phyloP scores from a whole-genome alignment of 2,888 invertebrate species.

The Campoletis raptor region DNA sequence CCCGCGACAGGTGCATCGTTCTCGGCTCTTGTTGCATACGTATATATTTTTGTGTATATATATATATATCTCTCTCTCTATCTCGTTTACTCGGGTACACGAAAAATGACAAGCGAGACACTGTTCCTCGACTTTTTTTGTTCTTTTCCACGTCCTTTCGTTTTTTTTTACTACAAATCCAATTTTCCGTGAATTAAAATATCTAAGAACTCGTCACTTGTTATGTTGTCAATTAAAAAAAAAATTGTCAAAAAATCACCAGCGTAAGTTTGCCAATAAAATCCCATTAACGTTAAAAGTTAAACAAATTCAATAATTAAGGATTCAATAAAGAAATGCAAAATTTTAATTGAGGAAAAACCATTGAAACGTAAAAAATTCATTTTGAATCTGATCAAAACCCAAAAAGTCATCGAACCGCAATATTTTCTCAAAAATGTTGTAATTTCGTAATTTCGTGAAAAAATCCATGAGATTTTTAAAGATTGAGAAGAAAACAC shows the following conservation, averaged over 20 bases:
- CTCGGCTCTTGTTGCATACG: conserved; percentile 29
- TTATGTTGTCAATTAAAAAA: conserved; percentile 8
- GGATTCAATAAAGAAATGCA: too few relatives aligned
- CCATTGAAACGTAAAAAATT: not conserved
- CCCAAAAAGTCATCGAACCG: not conserved
- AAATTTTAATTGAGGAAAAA: too few relatives aligned
- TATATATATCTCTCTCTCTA: conserved; percentile 16
- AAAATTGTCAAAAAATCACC: conserved; percentile 3
- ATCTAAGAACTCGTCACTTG: not conserved
- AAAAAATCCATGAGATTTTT: not conserved
- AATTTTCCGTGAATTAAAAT: not conserved
- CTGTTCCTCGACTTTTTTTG: conserved; percentile 25
- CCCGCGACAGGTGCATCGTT: conserved; percentile 68
- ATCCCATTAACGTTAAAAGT: not conserved
- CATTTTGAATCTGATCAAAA: too few relatives aligned
- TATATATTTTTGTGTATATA: not conserved
- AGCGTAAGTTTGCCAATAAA: not conserved
- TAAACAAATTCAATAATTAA: not conserved
- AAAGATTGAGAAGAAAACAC: not conserved
- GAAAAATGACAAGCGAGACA: conserved; percentile 25
- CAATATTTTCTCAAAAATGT: not conserved
- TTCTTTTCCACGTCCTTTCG: not conserved
- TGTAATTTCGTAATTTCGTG: not conserved
- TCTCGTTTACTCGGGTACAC: conserved; percentile 18
- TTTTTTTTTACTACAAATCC: not conserved